These are phyloP conservation scores for Astatotilapia flaviijosephi DNA, from an alignment of 2,113 vertebrate species.

Conservation along the genomic window DNA sequence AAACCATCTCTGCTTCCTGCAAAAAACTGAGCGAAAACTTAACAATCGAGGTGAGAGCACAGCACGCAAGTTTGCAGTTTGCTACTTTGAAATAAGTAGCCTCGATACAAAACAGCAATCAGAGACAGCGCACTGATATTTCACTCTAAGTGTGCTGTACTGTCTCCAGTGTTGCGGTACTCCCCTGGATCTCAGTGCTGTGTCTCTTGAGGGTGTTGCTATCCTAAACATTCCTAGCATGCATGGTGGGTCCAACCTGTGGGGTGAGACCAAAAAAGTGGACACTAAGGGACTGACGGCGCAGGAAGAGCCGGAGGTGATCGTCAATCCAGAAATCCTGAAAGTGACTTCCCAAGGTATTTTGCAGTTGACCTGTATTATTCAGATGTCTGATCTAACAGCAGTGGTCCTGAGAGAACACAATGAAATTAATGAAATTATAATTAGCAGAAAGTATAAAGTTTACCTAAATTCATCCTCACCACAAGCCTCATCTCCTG, in stretches of 20 bases:
- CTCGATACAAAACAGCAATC: neutral
- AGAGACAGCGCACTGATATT: neutral
- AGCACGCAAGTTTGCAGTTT: neutral
- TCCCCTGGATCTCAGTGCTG: constrained; percentile 76
- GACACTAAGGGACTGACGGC: constrained; percentile 56
- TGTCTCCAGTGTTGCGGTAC: constrained; percentile 78
- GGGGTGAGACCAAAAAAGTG: constrained; percentile 83
- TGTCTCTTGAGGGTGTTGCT: constrained; percentile 81
- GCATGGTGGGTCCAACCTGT: constrained; percentile 89
- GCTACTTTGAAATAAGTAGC: neutral
- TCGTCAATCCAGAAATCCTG: constrained; percentile 80
- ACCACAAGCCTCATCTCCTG: neutral
- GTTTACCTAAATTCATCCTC: neutral
- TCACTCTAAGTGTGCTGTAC: neutral
- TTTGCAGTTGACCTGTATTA: neutral
- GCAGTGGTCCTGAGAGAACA: neutral
- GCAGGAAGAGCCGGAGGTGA: constrained; percentile 73
- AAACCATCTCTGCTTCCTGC: constrained; percentile 91
- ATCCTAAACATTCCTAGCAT: constrained; percentile 93
- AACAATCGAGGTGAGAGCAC: constrained; percentile 77
- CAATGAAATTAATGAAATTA: neutral
- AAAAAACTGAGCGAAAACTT: constrained; percentile 84
- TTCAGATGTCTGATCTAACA: neutral
- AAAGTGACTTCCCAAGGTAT: constrained; percentile 85
- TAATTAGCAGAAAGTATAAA: neutral